Base-by-base conservation (phyloP, 1,140 invertebrate species). In the Drosophila gunungcola region DNA sequence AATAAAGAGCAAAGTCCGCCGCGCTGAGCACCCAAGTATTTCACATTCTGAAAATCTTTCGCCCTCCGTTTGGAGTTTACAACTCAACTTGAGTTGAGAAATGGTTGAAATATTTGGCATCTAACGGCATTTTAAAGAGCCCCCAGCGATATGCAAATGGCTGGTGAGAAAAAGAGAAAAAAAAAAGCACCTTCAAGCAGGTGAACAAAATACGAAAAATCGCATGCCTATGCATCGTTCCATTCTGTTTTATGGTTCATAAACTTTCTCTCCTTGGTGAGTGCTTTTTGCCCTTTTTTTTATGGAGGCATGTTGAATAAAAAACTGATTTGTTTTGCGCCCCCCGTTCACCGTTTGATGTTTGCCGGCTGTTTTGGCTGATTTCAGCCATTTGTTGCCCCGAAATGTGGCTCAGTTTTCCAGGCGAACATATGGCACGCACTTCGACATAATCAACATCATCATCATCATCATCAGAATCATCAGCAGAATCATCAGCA, bases 191-290 rank as follows among this genome's bases (percentile, higher is more conserved):
- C 36, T 39, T 39, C 36, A 9, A 42, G 21, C 34, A 54, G 9
- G 42, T 21, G 48, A 1, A 49, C 45, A 27, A 10, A 48, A 38
- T 27, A 11, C 32, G 13, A 46, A 74, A 78, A 80, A 70, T 64
- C 73, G 73, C 74, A 77, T 78, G 64, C 73, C 73, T 77, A 69
- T 77, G 73, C 74, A 77, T 69, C 73, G 56, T 77, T 69, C 63
- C 73, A 78, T 49, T 68, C 74, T 77, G 73, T 77, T 78, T 77
- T 77, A 78, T 77, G 74, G 74, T 77, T 78, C 74, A 78, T 78
- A 78, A 78, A 78, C 74, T 77, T 78, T 70, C n/a, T 64, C 68
- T 70, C 65, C 63, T 77, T 25, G 63, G 73, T 61, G 63, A 77
- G 73, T 77, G 72, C 53, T 67, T 68, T 57, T 67, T 45, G 53